Conservation (phyloP, 2,797 vertebrate species). For the Gambelia wislizenii region DNA sequence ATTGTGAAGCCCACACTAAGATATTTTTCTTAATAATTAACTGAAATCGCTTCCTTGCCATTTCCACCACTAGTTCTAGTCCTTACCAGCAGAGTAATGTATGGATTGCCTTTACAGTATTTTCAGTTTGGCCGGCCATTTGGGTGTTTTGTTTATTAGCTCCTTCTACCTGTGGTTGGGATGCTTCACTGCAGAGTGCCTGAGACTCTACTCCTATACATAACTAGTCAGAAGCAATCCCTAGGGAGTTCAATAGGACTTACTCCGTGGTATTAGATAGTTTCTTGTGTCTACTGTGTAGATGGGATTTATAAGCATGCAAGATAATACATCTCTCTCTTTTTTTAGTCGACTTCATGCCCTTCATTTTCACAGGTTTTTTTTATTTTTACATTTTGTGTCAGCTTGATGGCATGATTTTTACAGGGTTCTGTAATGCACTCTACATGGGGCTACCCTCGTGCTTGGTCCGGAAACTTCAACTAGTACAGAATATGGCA, state of each 20-base stretch:
- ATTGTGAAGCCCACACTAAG: background rate
- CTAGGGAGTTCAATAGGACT: background rate
- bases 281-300: background rate
- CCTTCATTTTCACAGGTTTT: slow-evolving; percentile 51
- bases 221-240: background rate
- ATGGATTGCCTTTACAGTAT: background rate
- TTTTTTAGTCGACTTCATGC: slow-evolving; percentile 1
- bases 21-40: background rate
- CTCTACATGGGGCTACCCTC: no score
- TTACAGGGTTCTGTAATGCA: no score
- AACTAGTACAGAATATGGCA: no score
- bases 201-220: background rate
- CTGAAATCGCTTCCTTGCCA: background rate
- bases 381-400: slow-evolving; percentile 61
- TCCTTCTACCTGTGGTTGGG: background rate
- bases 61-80: background rate
- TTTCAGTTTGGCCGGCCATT: background rate
- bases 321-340: background rate
- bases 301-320: background rate
- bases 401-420: slow-evolving; percentile 52
- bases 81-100: background rate
- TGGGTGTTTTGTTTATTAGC: background rate
- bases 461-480: no score
- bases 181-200: background rate
- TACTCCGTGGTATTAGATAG: background rate